Percentiles rank a stretch among this genome's conserved stretches.
Evolutionary conservation across 2,888 invertebrate species (phyloP).

Genomic region (Campopleginae sp.): DNA sequence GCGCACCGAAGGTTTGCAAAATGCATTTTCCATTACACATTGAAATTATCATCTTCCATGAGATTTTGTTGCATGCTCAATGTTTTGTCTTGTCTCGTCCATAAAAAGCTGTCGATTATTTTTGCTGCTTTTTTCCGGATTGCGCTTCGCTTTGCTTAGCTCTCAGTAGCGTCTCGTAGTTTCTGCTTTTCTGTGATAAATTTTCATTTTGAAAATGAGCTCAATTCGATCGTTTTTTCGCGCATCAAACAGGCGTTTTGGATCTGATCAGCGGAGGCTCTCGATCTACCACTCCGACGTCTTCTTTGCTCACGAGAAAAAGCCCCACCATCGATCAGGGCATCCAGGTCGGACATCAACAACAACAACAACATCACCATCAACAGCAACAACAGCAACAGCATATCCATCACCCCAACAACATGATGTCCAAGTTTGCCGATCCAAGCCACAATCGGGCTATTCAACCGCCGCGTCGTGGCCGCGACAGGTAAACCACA

Average conservation of each 20-base stretch:
- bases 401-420: conserved; percentile 82
- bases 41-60: conserved; percentile 37
- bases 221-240: background rate
- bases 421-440: conserved; percentile 80
- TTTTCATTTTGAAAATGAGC: too few species aligned
- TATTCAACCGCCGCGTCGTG: conserved; percentile 79
- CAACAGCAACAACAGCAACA: conserved; percentile 85
- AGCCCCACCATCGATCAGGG: conserved; percentile 95
- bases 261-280: conserved; percentile 91
- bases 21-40: background rate
- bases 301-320: conserved; percentile 89
- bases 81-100: background rate
- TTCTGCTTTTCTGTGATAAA: background rate
- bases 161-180: background rate
- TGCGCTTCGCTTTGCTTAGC: background rate
- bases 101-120: background rate
- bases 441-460: conserved; percentile 76
- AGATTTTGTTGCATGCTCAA: conserved; percentile 27
- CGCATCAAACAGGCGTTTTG: conserved; percentile 85
- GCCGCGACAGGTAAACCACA: conserved; percentile 80
- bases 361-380: conserved; percentile 81
- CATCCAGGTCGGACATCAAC: conserved; percentile 88
- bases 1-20: conserved; percentile 26
- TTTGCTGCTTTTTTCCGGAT: background rate
- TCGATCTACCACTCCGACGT: conserved; percentile 93